Evolutionary conservation across 2,113 vertebrate genomes (phyloP).

Genomic region (Tenebrosternarchus preto): DNA sequence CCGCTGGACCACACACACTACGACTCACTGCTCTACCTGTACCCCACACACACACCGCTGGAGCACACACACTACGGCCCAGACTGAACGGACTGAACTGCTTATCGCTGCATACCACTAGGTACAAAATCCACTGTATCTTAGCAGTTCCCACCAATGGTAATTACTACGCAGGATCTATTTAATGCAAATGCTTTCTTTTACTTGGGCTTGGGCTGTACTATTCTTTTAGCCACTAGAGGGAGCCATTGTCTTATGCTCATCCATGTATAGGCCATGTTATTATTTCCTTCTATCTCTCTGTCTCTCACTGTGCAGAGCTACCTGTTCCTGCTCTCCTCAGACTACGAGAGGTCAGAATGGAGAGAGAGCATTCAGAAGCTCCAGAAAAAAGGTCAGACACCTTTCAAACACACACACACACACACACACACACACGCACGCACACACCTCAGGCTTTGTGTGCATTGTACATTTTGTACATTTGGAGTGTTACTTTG

Average conservation of each 20-base stretch:
- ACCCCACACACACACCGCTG: neutral
- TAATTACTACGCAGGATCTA: neutral
- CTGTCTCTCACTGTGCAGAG: conserved; percentile 73
- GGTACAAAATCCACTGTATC: neutral
- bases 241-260: conserved; percentile 50
- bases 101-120: neutral
- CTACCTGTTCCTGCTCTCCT: conserved; percentile 91
- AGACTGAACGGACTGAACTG: neutral
- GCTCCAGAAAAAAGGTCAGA: conserved; percentile 90
- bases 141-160: neutral
- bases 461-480: neutral
- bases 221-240: conserved; percentile 58
- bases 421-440: conserved; percentile 5
- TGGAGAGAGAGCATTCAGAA: conserved; percentile 96
- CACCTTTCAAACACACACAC: neutral
- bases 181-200: neutral
- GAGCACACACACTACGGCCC: neutral
- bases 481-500: too few relatives aligned
- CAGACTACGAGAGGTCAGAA: conserved; percentile 93
- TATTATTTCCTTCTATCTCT: neutral
- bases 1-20: neutral
- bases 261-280: neutral
- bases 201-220: neutral
- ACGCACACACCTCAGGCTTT: neutral
- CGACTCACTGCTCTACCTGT: too few relatives aligned